phyloP scores from a whole-genome alignment of 2,113 vertebrate genomes.

The Aphelocoma coerulescens region DNA sequence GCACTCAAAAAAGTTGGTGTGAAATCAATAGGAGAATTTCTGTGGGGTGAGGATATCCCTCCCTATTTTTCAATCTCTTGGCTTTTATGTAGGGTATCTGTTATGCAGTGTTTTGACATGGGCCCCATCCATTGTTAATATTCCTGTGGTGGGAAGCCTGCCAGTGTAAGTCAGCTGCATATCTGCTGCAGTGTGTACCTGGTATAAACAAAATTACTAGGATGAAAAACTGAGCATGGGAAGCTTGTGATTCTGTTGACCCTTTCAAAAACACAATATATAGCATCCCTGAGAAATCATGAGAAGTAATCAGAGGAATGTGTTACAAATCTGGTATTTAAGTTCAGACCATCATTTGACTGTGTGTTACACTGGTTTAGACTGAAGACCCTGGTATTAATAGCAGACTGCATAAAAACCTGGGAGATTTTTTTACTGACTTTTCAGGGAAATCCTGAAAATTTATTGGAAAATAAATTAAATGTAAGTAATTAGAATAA shows the following conservation, averaged over 20 bases:
- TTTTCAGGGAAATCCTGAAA: neutral
- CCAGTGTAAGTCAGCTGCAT: neutral
- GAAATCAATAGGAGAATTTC: neutral
- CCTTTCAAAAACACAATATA: neutral
- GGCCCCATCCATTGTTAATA: neutral
- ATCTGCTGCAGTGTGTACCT: neutral
- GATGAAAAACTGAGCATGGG: neutral
- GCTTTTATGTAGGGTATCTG: neutral
- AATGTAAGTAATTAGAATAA: neutral
- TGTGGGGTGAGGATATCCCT: neutral
- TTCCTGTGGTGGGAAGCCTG: neutral
- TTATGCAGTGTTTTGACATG: neutral
- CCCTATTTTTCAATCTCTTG: neutral
- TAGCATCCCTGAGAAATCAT: neutral
- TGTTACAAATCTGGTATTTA: constrained; percentile 58
- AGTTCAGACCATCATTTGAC: neutral
- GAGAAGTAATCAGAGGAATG: constrained; percentile 24
- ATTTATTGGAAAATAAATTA: neutral
- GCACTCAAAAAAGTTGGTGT: neutral
- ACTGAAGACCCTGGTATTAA: neutral
- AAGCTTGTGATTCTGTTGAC: constrained; percentile 29
- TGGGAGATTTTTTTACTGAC: neutral
- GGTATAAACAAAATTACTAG: neutral
- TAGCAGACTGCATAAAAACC: neutral
- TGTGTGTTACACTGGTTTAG: neutral